Evolutionary conservation across 2,113 vertebrate species (phyloP).

Genomic region (Trinectes maculatus): DNA sequence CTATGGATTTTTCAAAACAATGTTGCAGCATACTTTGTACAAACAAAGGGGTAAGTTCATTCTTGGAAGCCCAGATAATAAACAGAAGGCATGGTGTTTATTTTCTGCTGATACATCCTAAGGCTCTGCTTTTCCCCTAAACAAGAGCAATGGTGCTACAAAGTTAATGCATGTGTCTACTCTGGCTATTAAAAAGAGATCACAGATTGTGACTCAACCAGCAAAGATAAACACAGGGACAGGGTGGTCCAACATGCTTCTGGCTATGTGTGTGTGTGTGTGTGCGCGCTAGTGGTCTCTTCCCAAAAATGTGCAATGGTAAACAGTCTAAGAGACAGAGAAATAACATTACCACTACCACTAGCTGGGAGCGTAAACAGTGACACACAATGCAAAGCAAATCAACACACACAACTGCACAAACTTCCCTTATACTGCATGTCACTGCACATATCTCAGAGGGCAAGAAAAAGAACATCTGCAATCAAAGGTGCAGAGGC

Average conservation of each 20-base stretch:
- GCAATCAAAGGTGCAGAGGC: constrained; percentile 47
- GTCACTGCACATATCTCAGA: constrained; percentile 43
- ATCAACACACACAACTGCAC: constrained; percentile 30
- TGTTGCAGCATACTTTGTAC: constrained; percentile 18
- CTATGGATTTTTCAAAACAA: constrained; percentile 39
- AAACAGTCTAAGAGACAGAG: constrained; percentile 73
- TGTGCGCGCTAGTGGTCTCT: constrained; percentile 36
- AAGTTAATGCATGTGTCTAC: constrained; percentile 65
- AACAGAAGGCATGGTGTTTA: constrained; percentile 70
- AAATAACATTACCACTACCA: constrained; percentile 68
- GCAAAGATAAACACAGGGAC: constrained; percentile 74
- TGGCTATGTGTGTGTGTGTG: constrained; percentile 46
- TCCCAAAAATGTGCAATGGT: constrained; percentile 73
- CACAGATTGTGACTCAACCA: constrained; percentile 76
- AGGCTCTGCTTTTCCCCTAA: constrained; percentile 51
- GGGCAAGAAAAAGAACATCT: constrained; percentile 24
- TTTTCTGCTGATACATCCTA: constrained; percentile 62
- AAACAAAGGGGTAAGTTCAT: constrained; percentile 52
- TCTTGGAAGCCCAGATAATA: constrained; percentile 58
- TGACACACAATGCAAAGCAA: constrained; percentile 56
- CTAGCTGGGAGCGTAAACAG: constrained; percentile 66
- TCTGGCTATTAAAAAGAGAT: constrained; percentile 74
- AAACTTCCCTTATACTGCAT: constrained; percentile 28
- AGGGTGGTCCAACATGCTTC: constrained; percentile 75
- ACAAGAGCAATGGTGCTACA: constrained; percentile 63